Evolutionary conservation across 2,797 vertebrate species (phyloP), one percentile per base, ranked within the genome.

Genomic region (Peromyscus attwateri): DNA sequence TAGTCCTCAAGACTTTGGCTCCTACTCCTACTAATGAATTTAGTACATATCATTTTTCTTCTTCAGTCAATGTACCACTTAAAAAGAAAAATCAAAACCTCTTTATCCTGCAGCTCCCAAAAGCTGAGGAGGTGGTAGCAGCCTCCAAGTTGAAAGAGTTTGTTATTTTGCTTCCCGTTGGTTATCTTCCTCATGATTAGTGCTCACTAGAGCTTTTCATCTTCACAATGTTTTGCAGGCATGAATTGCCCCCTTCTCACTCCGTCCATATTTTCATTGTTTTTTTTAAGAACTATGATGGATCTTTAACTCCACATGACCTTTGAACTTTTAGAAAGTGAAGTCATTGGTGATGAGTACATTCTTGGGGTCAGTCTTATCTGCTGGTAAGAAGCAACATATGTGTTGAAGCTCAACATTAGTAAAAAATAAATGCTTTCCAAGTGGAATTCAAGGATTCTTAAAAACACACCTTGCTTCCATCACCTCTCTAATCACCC

Each of bases 261-360:
- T 85, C 80, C 17, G 66, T 87, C 97, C 71, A 95, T 89, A 40
- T 96, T 89, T 71, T 83, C 84, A 77, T 62, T 95, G 73, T n/a
- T n/a, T 93, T 60, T 92, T 77, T 95, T 71, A 96, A 94, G 80
- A 95, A 66, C 43, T 46, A 60, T 96, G 95, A 97, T 92, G 97
- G 93, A 97, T 95, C 85, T 93, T 95, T 89, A 96, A 92, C 94
- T 97, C 68, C 88, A 92, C 0, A 1, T 93, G 97, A 97, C 98
- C 97, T 97, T 62, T 96, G 73, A 73, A 94, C 96, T 96, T 97
- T 97, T 96, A 91, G 66, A 94, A 97, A 97, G 91, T 95, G 55
- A 31, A 55, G 55, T 97, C 97, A 94, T 11, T 92, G 83, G 92
- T 91, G 97, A 95, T 0, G 40, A 91, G 89, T 89, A 91, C 49